These are phyloP conservation scores for Drosophila ananassae DNA, from an alignment of 1,140 invertebrate genomes.

Conservation along the genomic window DNA sequence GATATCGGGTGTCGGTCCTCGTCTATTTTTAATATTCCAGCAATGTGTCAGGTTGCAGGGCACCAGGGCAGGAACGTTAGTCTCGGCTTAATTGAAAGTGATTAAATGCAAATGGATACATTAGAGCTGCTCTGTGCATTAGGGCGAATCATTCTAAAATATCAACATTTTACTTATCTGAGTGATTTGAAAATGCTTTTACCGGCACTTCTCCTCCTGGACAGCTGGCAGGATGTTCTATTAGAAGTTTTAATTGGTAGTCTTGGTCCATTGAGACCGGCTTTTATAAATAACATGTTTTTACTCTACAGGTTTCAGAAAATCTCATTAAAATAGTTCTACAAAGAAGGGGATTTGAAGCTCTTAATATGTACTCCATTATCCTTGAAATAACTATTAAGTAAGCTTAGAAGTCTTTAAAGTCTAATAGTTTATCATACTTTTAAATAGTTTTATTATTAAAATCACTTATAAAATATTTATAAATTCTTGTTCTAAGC, in stretches of 20 bases:
- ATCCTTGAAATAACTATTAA: no score
- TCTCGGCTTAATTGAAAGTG: constrained; percentile 52
- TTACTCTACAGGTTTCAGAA: not conserved
- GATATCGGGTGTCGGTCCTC: constrained; percentile 49
- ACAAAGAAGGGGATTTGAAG: no score
- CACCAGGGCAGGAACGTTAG: constrained; percentile 15
- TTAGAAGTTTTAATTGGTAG: not conserved
- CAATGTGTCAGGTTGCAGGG: constrained; percentile 44
- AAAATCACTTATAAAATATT: no score
- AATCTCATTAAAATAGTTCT: no score
- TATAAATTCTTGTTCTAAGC: no score
- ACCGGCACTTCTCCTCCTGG: not conserved
- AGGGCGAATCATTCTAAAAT: constrained; percentile 41
- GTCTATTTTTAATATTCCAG: constrained; percentile 62
- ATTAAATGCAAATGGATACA: constrained; percentile 54
- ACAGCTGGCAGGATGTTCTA: not conserved
- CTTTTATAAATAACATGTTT: not conserved
- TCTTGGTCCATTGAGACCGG: not conserved
- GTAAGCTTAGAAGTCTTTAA: no score
- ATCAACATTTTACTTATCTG: constrained; percentile 9
- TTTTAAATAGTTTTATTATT: no score
- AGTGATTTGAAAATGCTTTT: constrained; percentile 39
- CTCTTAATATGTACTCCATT: no score
- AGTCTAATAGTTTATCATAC: no score
- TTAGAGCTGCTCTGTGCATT: constrained; percentile 39